phyloP scores from a whole-genome alignment of 2,888 invertebrate species.

The Microchrysa polita region DNA sequence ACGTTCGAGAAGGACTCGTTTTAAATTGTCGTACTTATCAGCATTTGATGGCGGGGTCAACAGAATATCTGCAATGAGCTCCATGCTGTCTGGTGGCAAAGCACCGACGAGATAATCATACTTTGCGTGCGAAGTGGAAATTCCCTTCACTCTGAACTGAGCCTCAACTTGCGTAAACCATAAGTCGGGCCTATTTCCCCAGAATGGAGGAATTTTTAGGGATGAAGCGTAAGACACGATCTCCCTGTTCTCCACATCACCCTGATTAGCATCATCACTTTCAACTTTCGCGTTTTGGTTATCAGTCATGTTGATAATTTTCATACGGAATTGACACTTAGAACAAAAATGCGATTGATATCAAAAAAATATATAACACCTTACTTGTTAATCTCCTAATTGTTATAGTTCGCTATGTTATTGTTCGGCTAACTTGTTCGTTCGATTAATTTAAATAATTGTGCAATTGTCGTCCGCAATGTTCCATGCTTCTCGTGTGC shows the following conservation, averaged over 20 bases:
- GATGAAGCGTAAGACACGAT: not conserved
- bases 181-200: conserved; percentile 35
- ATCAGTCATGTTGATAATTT: too few relatives aligned
- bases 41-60: conserved; percentile 21
- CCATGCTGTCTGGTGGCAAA: conserved; percentile 33
- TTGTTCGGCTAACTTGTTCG: too few relatives aligned
- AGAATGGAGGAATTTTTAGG: conserved; percentile 25
- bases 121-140: conserved; percentile 36
- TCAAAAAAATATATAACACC: too few relatives aligned
- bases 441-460: too few relatives aligned
- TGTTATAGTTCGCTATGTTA: too few relatives aligned
- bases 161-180: conserved; percentile 38
- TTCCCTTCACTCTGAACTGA: conserved; percentile 38
- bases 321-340: too few relatives aligned
- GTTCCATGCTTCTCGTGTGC: too few relatives aligned
- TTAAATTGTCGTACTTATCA: conserved; percentile 35
- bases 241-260: not conserved
- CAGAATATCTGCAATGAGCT: conserved; percentile 40
- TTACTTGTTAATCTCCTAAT: too few relatives aligned
- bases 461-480: too few relatives aligned
- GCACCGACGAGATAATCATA: conserved; percentile 41
- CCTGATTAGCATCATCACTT: not conserved
- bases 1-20: conserved; percentile 8
- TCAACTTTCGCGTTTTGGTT: too few relatives aligned
- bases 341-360: too few relatives aligned